Evolutionary conservation across 2,113 vertebrate species (phyloP).

Genomic region (Columba janthina): DNA sequence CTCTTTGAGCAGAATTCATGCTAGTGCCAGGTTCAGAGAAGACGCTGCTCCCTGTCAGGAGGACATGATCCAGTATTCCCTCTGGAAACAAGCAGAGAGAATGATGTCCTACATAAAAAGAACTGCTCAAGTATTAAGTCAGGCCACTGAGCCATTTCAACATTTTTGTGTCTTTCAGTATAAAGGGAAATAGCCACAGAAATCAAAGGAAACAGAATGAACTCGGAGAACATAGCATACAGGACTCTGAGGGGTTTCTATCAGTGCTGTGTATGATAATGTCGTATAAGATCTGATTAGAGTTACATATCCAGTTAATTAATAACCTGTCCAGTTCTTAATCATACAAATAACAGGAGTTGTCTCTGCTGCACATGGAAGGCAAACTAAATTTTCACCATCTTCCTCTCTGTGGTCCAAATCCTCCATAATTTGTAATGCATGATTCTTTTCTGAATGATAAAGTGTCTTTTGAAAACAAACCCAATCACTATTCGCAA

Average conservation of each 20-base stretch:
- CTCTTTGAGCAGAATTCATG: background rate
- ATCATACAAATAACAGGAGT: background rate
- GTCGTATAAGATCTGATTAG: background rate
- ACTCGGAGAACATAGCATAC: background rate
- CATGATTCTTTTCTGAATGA: background rate
- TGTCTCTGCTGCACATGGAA: background rate
- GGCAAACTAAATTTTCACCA: background rate
- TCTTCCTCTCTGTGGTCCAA: background rate
- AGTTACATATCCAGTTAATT: background rate
- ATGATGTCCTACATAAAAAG: background rate
- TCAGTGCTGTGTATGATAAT: background rate
- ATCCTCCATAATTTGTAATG: background rate
- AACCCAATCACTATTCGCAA: background rate
- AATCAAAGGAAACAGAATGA: background rate
- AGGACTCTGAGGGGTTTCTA: background rate
- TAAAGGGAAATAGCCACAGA: background rate
- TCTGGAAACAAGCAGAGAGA: background rate
- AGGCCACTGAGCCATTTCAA: background rate
- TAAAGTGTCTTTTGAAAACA: background rate
- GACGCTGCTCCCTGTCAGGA: background rate
- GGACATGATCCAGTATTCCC: background rate
- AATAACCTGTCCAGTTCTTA: background rate
- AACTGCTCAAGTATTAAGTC: background rate
- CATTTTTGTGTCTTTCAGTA: background rate
- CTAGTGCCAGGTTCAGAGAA: background rate